These are phyloP conservation scores for Lichenostomus cassidix DNA, from an alignment of 2,113 vertebrate genomes.

Conservation along the genomic window DNA sequence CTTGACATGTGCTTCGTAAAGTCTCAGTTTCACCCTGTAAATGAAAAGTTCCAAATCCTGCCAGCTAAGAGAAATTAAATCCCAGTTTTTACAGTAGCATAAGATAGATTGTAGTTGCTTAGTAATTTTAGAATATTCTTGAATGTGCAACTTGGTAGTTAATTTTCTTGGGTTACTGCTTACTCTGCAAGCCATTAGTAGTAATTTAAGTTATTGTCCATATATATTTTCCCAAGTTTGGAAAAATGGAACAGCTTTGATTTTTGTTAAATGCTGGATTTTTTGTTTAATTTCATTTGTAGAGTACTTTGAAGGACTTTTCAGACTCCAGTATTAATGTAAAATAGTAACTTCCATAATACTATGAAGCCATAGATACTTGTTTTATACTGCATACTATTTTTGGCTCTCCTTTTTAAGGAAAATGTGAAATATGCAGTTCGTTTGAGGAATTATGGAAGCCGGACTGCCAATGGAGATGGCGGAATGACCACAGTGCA, in stretches of 20 bases:
- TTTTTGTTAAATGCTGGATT: not conserved
- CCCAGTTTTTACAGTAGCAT: not conserved
- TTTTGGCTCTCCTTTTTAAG: conserved; percentile 66
- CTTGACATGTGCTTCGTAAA: not conserved
- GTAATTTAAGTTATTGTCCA: fast-evolving
- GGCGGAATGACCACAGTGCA: conserved; percentile 98
- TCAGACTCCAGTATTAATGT: not conserved
- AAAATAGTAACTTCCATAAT: not conserved
- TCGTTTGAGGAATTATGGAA: conserved; percentile 95
- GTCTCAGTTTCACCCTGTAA: not conserved
- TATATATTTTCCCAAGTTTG: no score
- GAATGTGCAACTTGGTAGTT: not conserved
- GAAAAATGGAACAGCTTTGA: not conserved
- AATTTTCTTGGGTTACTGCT: not conserved
- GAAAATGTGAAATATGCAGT: conserved; percentile 96
- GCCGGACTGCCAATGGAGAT: conserved; percentile 97
- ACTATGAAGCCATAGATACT: not conserved
- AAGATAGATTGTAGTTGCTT: not conserved
- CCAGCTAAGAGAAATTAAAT: not conserved
- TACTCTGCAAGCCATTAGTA: not conserved
- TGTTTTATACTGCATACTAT: not conserved
- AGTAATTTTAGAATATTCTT: not conserved
- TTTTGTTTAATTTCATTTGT: not conserved
- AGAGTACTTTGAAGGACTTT: not conserved
- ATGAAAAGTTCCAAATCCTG: not conserved